A percentile compares a stretch with the other conserved stretches of the same genome.
Evolutionary conservation across 1,140 invertebrate species (phyloP).

Genomic region (Sinonovacula constricta): DNA sequence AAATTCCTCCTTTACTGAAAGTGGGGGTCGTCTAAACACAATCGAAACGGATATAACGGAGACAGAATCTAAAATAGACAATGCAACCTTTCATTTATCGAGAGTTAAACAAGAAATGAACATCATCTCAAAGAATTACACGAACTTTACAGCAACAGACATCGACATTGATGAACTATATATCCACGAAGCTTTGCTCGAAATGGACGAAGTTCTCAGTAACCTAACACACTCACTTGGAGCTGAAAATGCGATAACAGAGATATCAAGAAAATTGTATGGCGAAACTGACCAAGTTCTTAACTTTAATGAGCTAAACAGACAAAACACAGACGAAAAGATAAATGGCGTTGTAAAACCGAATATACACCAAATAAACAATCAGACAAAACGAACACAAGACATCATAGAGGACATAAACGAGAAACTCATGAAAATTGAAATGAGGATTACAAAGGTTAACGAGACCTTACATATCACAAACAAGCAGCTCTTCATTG

Average conservation of each 20-base stretch:
- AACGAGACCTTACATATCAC: constrained; percentile 38
- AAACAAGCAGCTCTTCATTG: constrained; percentile 34
- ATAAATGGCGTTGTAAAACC: neutral
- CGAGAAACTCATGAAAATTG: neutral
- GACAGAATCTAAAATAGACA: neutral
- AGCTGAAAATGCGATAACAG: neutral
- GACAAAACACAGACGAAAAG: constrained; percentile 4
- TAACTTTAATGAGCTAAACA: neutral
- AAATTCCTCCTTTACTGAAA: constrained; percentile 7
- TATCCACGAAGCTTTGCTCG: constrained; percentile 18
- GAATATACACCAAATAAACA: neutral
- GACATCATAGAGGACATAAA: constrained; percentile 14
- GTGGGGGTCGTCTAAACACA: constrained; percentile 11
- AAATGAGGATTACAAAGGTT: constrained; percentile 10
- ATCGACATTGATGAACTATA: constrained; percentile 32
- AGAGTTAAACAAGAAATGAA: too few species aligned
- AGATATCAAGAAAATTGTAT: neutral
- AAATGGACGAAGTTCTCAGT: neutral
- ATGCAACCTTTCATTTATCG: neutral
- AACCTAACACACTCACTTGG: constrained; percentile 15
- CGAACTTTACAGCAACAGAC: constrained; percentile 44
- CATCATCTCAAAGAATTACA: constrained; percentile 39
- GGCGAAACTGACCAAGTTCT: neutral
- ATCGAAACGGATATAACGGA: neutral
- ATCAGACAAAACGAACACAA: neutral